Conservation (phyloP, 2,113 vertebrate genomes). For the Rutilus rutilus region DNA sequence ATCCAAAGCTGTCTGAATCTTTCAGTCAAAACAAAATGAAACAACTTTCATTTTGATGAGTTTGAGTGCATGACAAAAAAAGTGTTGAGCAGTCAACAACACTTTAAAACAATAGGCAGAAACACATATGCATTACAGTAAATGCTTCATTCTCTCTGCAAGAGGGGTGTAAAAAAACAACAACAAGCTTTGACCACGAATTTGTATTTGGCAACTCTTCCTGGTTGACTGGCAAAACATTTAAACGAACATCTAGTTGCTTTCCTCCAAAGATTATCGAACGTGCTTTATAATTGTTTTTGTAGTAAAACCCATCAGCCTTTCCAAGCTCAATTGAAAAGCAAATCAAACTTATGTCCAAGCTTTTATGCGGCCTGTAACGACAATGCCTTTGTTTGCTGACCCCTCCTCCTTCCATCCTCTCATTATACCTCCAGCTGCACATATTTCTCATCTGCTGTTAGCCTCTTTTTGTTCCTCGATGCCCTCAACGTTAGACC, state of each 20-base stretch:
- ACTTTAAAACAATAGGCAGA: background rate
- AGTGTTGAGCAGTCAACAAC: background rate
- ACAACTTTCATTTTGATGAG: background rate
- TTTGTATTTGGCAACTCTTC: background rate
- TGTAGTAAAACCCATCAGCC: constrained; percentile 11
- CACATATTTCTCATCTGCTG: constrained; percentile 61
- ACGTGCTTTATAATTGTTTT: background rate
- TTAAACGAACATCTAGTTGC: background rate
- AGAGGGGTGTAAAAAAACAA: background rate
- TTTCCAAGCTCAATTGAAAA: constrained; percentile 33
- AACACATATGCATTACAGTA: background rate
- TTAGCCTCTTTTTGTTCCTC: constrained; percentile 59
- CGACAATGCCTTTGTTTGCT: constrained; percentile 58
- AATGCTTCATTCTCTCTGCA: background rate
- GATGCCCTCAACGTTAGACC: constrained; percentile 66
- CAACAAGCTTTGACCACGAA: background rate
- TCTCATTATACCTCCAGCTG: constrained; percentile 69
- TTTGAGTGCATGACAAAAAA: background rate
- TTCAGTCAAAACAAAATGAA: background rate
- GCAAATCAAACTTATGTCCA: constrained; percentile 45
- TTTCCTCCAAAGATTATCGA: background rate
- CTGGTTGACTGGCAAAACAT: background rate
- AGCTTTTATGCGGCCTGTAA: constrained; percentile 27
- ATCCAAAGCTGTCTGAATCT: background rate
- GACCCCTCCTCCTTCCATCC: constrained; percentile 43